A percentile compares a stretch with the other conserved stretches of the same genome.
Conservation (phyloP, 2,888 invertebrate species). For the Archaeoteleia sp. region DNA sequence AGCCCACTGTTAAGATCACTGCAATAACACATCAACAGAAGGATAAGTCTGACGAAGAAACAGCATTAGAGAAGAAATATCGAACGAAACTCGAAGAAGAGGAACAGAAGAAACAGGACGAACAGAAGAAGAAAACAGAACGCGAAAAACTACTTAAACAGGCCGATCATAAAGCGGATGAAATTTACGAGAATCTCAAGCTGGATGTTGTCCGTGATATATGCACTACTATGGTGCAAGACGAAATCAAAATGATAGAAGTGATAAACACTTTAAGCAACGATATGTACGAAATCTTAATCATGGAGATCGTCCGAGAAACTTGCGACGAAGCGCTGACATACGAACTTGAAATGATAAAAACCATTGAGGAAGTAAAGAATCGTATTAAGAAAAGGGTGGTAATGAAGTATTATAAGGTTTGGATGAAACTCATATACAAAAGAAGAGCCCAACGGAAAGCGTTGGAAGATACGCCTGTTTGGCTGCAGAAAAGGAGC, state of each 20-base stretch:
- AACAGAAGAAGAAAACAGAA: slow-evolving; percentile 48
- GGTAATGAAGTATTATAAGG: slow-evolving; percentile 72
- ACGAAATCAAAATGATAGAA: slow-evolving; percentile 57
- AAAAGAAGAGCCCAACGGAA: slow-evolving; percentile 75
- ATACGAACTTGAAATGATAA: slow-evolving; percentile 67
- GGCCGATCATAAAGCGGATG: slow-evolving; percentile 57
- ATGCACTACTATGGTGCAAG: slow-evolving; percentile 57
- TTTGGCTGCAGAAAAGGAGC: slow-evolving; percentile 76
- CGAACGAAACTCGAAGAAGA: slow-evolving; percentile 50
- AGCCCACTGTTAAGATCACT: too few species aligned
- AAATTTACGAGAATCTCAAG: slow-evolving; percentile 59
- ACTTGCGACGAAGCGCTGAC: slow-evolving; percentile 68
- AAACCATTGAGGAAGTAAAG: slow-evolving; percentile 72
- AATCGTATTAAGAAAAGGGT: slow-evolving; percentile 67
- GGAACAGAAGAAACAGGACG: slow-evolving; percentile 43
- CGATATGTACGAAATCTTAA: slow-evolving; percentile 55
- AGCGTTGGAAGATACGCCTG: slow-evolving; percentile 77
- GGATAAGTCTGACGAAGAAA: slow-evolving; percentile 16
- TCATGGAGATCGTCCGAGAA: slow-evolving; percentile 59
- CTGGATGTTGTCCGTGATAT: slow-evolving; percentile 58
- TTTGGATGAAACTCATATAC: slow-evolving; percentile 75
- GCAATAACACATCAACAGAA: background rate
- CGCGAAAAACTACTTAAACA: slow-evolving; percentile 32
- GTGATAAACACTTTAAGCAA: slow-evolving; percentile 62
- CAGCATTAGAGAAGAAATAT: slow-evolving; percentile 22